phyloP scores from a whole-genome alignment of 2,797 vertebrate species.

The Notamacropus eugenii region DNA sequence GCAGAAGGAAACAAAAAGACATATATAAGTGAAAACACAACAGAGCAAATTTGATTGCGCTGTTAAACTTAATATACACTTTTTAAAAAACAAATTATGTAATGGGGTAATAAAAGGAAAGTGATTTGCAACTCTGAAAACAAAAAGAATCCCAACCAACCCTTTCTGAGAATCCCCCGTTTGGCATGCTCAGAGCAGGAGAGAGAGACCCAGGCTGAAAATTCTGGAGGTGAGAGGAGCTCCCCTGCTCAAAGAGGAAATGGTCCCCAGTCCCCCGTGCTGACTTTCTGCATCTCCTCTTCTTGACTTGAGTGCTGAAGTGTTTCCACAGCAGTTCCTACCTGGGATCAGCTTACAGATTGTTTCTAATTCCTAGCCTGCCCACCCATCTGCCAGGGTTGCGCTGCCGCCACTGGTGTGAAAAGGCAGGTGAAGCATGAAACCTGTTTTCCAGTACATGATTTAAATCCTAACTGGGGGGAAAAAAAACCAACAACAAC shows the following conservation, averaged over 20 bases:
- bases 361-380: conserved; percentile 1
- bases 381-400: background rate
- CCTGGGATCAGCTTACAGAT: background rate
- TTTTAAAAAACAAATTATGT: background rate
- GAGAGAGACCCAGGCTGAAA: background rate
- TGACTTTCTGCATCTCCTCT: background rate
- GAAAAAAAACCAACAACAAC: background rate
- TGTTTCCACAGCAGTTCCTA: background rate
- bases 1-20: background rate
- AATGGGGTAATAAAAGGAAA: background rate
- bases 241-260: conserved; percentile 2
- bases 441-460: background rate
- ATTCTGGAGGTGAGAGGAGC: background rate
- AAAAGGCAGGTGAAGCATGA: background rate
- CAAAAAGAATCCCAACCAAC: background rate
- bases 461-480: background rate
- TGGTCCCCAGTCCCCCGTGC: no score
- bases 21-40: background rate
- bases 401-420: background rate
- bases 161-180: background rate
- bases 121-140: background rate
- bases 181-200: accelerated
- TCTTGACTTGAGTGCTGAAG: background rate
- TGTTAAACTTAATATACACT: background rate
- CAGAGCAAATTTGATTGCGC: background rate